phyloP scores from a whole-genome alignment of 2,888 invertebrate species.

The Leptopilina myrica region DNA sequence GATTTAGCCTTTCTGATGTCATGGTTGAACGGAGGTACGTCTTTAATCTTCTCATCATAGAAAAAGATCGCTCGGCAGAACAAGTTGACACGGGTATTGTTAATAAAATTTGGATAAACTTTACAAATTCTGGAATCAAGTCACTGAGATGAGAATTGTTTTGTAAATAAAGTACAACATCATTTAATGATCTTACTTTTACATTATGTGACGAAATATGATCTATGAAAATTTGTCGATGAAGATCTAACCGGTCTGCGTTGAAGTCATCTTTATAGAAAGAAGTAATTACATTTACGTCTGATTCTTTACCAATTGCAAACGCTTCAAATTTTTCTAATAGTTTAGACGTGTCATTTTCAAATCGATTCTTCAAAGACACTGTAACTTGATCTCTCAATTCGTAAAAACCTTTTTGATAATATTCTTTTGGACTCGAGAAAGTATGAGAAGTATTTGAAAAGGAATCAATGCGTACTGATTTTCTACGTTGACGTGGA shows the following conservation, averaged over 20 bases:
- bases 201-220: neutral
- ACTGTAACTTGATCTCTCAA: neutral
- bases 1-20: slow-evolving; percentile 29
- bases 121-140: too few species aligned
- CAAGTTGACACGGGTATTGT: slow-evolving; percentile 17
- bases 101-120: neutral
- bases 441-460: neutral
- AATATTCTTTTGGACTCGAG: slow-evolving; percentile 5
- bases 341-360: too few species aligned
- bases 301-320: too few species aligned
- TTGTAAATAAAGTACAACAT: too few species aligned
- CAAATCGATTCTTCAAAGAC: neutral
- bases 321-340: too few species aligned
- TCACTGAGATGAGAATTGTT: too few species aligned
- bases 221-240: slow-evolving; percentile 4
- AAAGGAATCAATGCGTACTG: neutral
- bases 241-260: neutral
- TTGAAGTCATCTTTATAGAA: neutral
- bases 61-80: neutral
- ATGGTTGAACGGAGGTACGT: neutral
- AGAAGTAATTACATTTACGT: too few species aligned
- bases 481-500: neutral
- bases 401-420: neutral
- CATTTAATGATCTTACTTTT: neutral
- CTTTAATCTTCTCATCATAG: slow-evolving; percentile 26